Evolutionary conservation across 1,140 invertebrate genomes (phyloP).

Genomic region (Anoplophora glabripennis): DNA sequence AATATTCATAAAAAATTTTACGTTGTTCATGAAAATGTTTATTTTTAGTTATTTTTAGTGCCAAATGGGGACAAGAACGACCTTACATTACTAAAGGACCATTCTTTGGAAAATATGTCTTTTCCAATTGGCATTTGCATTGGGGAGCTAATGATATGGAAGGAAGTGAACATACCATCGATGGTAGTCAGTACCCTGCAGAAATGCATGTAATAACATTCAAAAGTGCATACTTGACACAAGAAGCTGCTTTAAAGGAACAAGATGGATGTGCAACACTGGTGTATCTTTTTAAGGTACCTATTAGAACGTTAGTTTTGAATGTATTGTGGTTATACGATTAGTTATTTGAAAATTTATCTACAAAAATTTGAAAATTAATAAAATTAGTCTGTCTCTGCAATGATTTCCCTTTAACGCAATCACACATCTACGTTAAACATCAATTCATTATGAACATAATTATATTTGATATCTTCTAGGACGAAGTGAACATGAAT

Average conservation of each 20-base stretch:
- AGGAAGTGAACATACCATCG: conserved; percentile 78
- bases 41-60: conserved; percentile 54
- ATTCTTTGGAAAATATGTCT: conserved; percentile 60
- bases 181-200: conserved; percentile 58
- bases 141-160: conserved; percentile 69
- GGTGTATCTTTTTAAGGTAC: conserved; percentile 59
- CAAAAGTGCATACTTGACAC: conserved; percentile 55
- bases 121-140: conserved; percentile 79
- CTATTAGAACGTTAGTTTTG: too few species aligned
- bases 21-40: conserved; percentile 14
- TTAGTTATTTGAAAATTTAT: too few species aligned
- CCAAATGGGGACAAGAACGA: conserved; percentile 56
- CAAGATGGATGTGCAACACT: conserved; percentile 57
- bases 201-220: conserved; percentile 59
- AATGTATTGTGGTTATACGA: too few species aligned
- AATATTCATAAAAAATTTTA: background rate
- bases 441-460: too few species aligned
- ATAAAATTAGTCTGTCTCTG: too few species aligned
- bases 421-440: too few species aligned
- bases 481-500: too few species aligned
- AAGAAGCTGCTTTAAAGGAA: conserved; percentile 56
- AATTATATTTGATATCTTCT: too few species aligned
- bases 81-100: conserved; percentile 61
- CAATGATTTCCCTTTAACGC: too few species aligned
- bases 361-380: too few species aligned